Evolutionary conservation across 2,797 vertebrate genomes (phyloP), one percentile per base, ranked within the genome.

Genomic region (Sparidentex hasta): DNA sequence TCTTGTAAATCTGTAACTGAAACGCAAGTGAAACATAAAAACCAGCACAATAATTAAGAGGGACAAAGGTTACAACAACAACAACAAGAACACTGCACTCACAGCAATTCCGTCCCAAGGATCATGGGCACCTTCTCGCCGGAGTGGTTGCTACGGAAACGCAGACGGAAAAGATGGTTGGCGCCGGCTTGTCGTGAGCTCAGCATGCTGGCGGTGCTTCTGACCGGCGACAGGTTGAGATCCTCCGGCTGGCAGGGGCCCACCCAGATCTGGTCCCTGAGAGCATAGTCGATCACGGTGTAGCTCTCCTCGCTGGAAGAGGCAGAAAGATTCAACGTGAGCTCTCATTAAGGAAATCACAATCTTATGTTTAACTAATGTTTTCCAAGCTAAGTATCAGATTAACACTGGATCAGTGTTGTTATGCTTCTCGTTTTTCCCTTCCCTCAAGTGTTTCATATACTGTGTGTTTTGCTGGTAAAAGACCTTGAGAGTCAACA

Each of bases 231-330:
- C 23, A 95, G 74, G 79, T 87, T 88, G 2, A 93, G 87, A 25
- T 98, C 96, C 78, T 98, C 96, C 0, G 78, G 81, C 46, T 96
- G 97, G 52, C 95, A 94, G 0, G 87, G 91, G 1, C 95, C 93
- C 71, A 99, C 97, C 91, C 94, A 88, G 74, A 99, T 97, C 88
- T 98, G 96, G 52, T 98, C 95, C 84, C 97, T 89, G 80, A 99
- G 89, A 0, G 97, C 95, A 33, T 99, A 97, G 79, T 98, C 98
- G 0, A 96, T 98, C 76, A 99, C 98, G 0, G 95, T 95, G 89
- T 99, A 99, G 9, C 97, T 99, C 85, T 99, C 98, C 66, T 99
- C 98, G 11, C 98, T 99, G 87, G 21, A 29, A 68, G 21, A 63
- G 14, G 71, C 17, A 13, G 25, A 14, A 2, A 11, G 7, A 18